Percentiles rank a stretch among this genome's conserved stretches.
Conservation (phyloP, 2,888 invertebrate genomes). For the Onthophagus sagittarius region DNA sequence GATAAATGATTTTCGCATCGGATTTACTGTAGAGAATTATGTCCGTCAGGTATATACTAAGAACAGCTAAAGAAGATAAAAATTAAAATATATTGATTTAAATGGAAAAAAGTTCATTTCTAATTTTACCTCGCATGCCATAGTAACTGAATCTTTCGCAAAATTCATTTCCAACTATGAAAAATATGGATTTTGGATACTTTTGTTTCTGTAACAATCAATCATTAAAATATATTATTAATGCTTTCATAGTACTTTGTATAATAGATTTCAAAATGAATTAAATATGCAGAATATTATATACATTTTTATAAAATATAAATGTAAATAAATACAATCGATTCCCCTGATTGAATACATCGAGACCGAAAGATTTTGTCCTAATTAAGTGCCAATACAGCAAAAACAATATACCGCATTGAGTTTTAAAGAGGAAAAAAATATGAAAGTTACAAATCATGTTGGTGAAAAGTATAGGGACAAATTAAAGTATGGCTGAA, state of each 20-base stretch:
- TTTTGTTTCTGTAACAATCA: slow-evolving; percentile 59
- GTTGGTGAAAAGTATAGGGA: too few species aligned
- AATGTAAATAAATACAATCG: too few species aligned
- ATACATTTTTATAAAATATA: too few species aligned
- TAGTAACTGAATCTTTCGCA: slow-evolving; percentile 97
- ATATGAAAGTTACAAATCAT: too few species aligned
- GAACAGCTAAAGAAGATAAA: slow-evolving; percentile 63
- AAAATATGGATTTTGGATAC: slow-evolving; percentile 88
- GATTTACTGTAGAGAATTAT: slow-evolving; percentile 70
- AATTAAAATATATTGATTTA: neutral
- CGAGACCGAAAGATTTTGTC: too few species aligned
- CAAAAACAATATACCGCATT: too few species aligned
- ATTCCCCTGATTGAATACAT: too few species aligned
- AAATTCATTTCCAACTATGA: slow-evolving; percentile 95
- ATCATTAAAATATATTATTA: neutral
- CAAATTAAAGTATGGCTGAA: too few species aligned
- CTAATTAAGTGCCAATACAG: too few species aligned
- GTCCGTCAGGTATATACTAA: slow-evolving; percentile 81
- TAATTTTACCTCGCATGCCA: slow-evolving; percentile 86
- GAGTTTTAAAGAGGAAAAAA: too few species aligned
- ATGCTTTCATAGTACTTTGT: too few species aligned
- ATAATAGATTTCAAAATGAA: neutral
- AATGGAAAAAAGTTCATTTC: neutral
- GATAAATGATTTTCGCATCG: slow-evolving; percentile 81
- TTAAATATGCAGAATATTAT: neutral